Evolutionary conservation across 2,888 invertebrate species (phyloP), one percentile per base, ranked within the genome.

Genomic region (Leptopilina myrica): DNA sequence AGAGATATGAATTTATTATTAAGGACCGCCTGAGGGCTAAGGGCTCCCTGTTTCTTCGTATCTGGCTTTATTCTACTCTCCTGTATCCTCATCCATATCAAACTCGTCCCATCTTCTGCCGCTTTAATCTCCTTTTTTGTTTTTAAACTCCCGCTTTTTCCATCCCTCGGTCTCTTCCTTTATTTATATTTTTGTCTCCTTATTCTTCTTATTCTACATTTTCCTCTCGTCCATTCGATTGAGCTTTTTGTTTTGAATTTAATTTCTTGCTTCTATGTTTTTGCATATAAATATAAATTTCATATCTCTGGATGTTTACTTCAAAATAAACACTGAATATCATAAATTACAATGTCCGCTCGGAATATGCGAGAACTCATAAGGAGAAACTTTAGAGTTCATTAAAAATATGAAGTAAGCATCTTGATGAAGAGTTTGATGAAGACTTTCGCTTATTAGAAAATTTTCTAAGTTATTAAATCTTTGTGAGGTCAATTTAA

Each of bases 1-100:
- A 83, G 87, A 88, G 89, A 91, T 91, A 91, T 91, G 90, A 91
- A 91, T 91, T 90, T 90, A 91, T 91, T 90, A 91, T 91, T 89
- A 90, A 90, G 88, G 86, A 89, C 84, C 86, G 87, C 88, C 89
- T 88, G 87, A 89, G 87, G 89, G 88, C 86, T 85, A 85, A 88
- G 90, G 87, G 88, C 86, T 86, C 87, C 85, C 85, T 87, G 87
- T 88, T 90, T 87, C 88, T 88, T 88, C 86, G 86, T 86, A 87
- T 87, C 84, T 86, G 83, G 82, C 85, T 85, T 73, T 82, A 82
- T 84, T 82, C 81, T 76, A 56, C 77, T 14, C 59, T 64, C 75
- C 77, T 69, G 78, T 79, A 81, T 78, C 77, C 77, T 53, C 73
- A 73, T 56, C 53, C 73, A 73, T 73, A 73, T 73, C 56, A 73